Base-by-base conservation (phyloP, 1,140 invertebrate genomes). In the Leptopilina boulardi region DNA sequence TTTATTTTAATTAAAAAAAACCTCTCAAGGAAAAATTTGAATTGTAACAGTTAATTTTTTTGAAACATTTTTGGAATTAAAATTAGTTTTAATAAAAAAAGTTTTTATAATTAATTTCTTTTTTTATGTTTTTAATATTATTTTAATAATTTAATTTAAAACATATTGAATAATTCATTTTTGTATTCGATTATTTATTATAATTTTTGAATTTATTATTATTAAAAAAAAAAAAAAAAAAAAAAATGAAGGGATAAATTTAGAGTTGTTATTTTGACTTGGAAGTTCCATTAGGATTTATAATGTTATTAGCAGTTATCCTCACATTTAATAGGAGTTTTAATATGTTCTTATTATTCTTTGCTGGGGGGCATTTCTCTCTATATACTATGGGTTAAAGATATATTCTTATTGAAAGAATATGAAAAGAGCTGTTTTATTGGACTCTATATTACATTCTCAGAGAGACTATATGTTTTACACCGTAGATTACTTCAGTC, bases 321-420 rank as follows among this genome's bases (percentile, higher is more conserved):
- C 47, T 51, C 47, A 51, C 47, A 51, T 51, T 51, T 51, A 51
- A 51, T 51, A 51, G 47, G n/a, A 51, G 47, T 51, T 51, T 51
- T 51, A 51, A 51, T 51, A 51, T 18, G 47, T 51, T 5, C 47
- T 51, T 51, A 51, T 51, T 51, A 51, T 51, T 51, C 47, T 51
- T 51, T 18, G 13, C 47, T 51, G 47, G 47, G 47, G 47, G 47
- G 47, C 47, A 51, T 51, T 51, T 51, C n/a, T 18, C 2, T 3
- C 47, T 51, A n/a, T n/a, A n/a, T n/a, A 51, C 47, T 51, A 38
- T 38, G 9, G 47, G 47, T 51, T 51, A 51, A n/a, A n/a, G n/a
- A n/a, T n/a, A 51, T 51, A 51, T n/a, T 51, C 47, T 51, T 51
- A 51, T 51, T 51, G 47, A 51, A 51, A 51, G 47, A 51, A 51